phyloP scores from a whole-genome alignment of 2,113 vertebrate species.

The Ochotona princeps region DNA sequence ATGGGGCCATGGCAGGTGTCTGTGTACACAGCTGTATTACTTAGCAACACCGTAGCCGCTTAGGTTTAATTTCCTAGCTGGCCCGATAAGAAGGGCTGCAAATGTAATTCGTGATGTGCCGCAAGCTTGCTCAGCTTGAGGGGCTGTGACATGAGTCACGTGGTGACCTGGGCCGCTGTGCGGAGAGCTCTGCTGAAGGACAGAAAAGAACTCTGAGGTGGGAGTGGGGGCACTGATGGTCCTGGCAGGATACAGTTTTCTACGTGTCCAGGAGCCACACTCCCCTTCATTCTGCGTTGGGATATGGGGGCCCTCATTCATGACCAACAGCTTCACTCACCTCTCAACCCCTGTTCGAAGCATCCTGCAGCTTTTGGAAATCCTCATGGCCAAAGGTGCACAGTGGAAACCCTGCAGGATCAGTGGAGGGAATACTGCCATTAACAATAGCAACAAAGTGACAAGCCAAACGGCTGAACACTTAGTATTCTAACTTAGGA shows the following conservation, averaged over 20 bases:
- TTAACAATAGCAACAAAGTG: background rate
- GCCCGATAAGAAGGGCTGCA: constrained; percentile 73
- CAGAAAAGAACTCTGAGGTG: constrained; percentile 71
- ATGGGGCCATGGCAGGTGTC: constrained; percentile 48
- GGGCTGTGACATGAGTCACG: constrained; percentile 11
- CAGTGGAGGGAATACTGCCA: background rate
- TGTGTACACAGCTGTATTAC: constrained; percentile 63
- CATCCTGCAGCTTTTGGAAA: background rate
- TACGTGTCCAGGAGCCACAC: background rate
- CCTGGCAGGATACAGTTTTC: constrained; percentile 30
- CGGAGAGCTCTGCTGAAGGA: constrained; percentile 55
- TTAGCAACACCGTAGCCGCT: constrained; percentile 65
- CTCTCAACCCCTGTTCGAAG: background rate
- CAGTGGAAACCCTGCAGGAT: background rate
- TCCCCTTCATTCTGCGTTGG: background rate
- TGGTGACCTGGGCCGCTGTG: constrained; percentile 28
- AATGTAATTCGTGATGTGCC: constrained; percentile 50
- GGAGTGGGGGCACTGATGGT: constrained; percentile 58
- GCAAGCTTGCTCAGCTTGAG: too few species aligned
- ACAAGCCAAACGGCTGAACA: too few species aligned
- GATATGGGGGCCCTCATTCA: constrained; percentile 28
- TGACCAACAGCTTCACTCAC: constrained; percentile 25
- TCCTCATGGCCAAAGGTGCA: background rate
- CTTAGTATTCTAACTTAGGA: too few species aligned
- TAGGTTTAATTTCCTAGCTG: constrained; percentile 76